Base-by-base conservation (phyloP, 2,113 vertebrate species). In the Cyanoramphus novaezelandiae region DNA sequence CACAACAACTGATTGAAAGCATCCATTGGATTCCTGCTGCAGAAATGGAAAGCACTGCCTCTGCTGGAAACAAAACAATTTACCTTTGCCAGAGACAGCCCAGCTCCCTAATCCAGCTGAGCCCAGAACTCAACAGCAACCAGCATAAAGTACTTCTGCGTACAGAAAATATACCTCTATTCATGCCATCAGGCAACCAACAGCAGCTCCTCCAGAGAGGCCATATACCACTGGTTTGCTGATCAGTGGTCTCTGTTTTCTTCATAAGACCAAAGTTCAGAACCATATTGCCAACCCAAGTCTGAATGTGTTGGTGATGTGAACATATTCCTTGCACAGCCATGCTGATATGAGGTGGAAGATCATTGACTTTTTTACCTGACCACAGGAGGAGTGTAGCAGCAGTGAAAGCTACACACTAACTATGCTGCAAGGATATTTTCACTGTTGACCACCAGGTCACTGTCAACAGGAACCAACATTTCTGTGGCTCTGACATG, bases 1-100 rank as follows among this genome's bases (percentile, higher is more conserved):
- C 21, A 25, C 6, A 4, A 11, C 1, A 2, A 39, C 11, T 0
- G 1, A 5, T 44, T 0, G 4, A 86, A 15, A 52, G 1, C 20
- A 24, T 88, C 28, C 52, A 59, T 28, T 46, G 23, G 28, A 63
- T 49, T 90, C 11, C 17, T 60, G 44, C 10, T 71, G 25, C 1
- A 18, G 31, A 57, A 71, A 33, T 29, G 31, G 47, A 37, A 84
- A 19, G 3, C 2, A 12, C 17, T 62, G 8, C 7, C 14, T 35
- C 31, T 41, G 25, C 52, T 43, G 28, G 39, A 86, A 47, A 65
- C 3, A 60, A 49, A 74, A 13, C 21, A 46, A 70, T 37, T 89
- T 59, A 39, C 20, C 24, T 79, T 46, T 86, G 20, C 11, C 19
- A 70, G 44, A 65, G 10, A 7, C 20, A 86, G 8, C 17, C 8